These are phyloP conservation scores for Cataglyphis cursor DNA, from an alignment of 2,888 invertebrate genomes.

Conservation along the genomic window DNA sequence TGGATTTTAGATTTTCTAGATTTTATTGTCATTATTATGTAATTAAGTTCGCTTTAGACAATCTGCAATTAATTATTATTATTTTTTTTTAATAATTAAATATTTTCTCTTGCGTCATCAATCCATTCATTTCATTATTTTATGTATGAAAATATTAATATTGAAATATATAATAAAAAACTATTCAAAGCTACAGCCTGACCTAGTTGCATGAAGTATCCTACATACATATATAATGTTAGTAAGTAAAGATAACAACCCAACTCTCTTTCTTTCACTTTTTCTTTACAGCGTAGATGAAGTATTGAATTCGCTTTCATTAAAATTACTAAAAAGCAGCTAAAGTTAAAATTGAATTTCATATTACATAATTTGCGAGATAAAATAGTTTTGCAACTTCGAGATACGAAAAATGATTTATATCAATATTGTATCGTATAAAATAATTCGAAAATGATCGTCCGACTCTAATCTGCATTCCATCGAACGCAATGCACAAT, in stretches of 20 bases:
- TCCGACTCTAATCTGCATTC: not conserved
- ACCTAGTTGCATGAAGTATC: not conserved
- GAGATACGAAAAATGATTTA: not conserved
- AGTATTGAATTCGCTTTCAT: not conserved
- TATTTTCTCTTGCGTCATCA: not conserved
- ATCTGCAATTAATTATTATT: not conserved
- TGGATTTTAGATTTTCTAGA: too few species aligned
- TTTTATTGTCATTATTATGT: too few species aligned
- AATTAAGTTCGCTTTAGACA: too few species aligned
- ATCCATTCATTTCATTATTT: not conserved
- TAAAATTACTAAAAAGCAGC: not conserved
- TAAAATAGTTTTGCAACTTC: not conserved
- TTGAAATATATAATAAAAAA: not conserved
- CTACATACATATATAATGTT: not conserved
- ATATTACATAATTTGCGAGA: not conserved
- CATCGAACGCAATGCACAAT: not conserved
- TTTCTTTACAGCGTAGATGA: not conserved
- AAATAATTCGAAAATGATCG: not conserved
- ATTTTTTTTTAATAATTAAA: not conserved
- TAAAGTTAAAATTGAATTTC: constrained; percentile 34
- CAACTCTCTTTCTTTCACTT: not conserved
- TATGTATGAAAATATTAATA: not conserved
- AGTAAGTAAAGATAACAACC: constrained; percentile 2
- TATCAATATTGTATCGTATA: not conserved
- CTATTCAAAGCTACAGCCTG: not conserved